A percentile compares a stretch with the other conserved stretches of the same genome.
Evolutionary conservation across 2,113 vertebrate species (phyloP).

Genomic region (Australoheros scitulus): DNA sequence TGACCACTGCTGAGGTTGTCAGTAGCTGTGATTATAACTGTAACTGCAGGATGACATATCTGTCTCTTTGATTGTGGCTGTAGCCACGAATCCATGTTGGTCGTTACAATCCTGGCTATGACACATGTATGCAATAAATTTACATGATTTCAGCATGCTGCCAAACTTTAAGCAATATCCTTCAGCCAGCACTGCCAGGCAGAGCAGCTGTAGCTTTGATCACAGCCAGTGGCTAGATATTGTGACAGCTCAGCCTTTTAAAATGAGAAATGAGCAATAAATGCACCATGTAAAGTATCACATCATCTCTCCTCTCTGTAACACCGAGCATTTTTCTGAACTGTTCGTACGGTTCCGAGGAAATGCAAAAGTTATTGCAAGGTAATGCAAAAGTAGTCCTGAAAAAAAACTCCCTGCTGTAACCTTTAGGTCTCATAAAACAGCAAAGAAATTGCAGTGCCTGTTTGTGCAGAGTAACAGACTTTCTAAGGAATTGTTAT

Average conservation of each 20-base stretch:
- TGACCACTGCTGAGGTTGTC: background rate
- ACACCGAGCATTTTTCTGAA: background rate
- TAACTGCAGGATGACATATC: background rate
- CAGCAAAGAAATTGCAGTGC: background rate
- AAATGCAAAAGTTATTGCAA: conserved; percentile 2
- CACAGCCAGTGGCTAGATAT: background rate
- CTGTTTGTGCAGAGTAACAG: background rate
- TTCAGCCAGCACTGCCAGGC: background rate
- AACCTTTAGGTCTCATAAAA: conserved; percentile 1
- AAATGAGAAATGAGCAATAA: conserved; percentile 7
- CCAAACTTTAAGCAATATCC: background rate
- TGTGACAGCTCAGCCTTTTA: conserved; percentile 15
- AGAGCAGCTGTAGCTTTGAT: conserved; percentile 9
- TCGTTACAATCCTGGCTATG: background rate
- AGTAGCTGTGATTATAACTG: background rate
- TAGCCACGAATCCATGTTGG: background rate
- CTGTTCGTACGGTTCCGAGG: background rate
- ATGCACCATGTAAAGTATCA: background rate
- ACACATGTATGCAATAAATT: background rate
- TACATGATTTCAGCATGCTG: background rate
- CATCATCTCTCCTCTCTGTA: background rate
- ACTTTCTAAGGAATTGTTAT: conserved; percentile 1
- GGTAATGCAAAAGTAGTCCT: background rate
- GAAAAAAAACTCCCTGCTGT: background rate
- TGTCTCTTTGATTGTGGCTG: background rate